Conservation (phyloP, 1,140 invertebrate species). For the Platorchestia sp. region DNA sequence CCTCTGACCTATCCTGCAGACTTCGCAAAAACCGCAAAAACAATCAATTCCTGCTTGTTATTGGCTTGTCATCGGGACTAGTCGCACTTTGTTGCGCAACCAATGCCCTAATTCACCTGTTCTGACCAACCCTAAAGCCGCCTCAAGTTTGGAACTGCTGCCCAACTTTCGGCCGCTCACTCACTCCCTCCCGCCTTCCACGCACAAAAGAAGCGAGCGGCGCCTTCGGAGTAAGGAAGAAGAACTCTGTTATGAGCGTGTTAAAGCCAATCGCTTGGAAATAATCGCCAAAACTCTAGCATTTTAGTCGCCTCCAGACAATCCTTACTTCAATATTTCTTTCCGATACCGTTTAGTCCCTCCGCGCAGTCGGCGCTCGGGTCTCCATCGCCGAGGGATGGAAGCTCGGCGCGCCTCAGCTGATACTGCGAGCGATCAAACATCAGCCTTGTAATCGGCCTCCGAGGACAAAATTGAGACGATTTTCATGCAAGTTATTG, state of each 20-base stretch:
- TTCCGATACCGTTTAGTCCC: slow-evolving; percentile 34
- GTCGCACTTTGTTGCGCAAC: background rate
- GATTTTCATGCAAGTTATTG: background rate
- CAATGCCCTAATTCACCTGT: background rate
- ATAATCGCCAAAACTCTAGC: slow-evolving; percentile 49
- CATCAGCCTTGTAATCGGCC: background rate
- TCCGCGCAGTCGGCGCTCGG: background rate
- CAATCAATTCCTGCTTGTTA: background rate
- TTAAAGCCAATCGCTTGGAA: slow-evolving; percentile 54
- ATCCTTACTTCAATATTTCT: slow-evolving; percentile 48
- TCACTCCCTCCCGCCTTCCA: background rate
- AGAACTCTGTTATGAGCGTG: slow-evolving; percentile 52
- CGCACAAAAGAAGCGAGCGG: background rate
- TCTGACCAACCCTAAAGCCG: background rate
- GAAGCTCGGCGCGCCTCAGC: background rate
- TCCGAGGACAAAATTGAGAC: background rate
- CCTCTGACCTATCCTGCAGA: background rate
- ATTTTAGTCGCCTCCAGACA: slow-evolving; percentile 41
- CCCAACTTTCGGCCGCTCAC: background rate
- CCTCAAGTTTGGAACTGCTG: background rate
- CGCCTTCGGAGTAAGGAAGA: background rate
- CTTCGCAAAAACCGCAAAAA: background rate
- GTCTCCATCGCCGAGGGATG: background rate
- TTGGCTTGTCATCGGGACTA: background rate
- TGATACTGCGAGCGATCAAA: background rate